Evolutionary conservation across 2,888 invertebrate species (phyloP), one percentile per base, ranked within the genome.

Genomic region (Trichopria drosophilae): DNA sequence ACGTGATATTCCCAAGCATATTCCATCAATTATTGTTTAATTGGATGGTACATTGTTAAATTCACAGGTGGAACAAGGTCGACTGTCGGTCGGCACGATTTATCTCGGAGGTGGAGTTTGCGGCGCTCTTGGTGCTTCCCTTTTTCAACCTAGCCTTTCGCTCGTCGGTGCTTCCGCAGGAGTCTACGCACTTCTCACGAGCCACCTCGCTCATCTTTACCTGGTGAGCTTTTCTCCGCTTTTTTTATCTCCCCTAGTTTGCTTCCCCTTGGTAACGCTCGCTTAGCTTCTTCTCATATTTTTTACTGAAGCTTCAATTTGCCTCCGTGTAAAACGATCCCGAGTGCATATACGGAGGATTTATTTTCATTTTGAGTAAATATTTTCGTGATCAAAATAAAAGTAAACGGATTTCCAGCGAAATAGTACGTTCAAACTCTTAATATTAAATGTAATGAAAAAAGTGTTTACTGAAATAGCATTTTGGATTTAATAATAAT

Each of bases 131-230:
- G 88, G 87, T 34, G 87, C 88, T 1, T 85, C 86, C 19, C 83
- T 86, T 47, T 79, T 89, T 66, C 87, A 89, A 72, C 88, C 88
- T 19, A 78, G 79, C 53, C 84, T 88, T 52, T 83, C 84, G 65
- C 82, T 95, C 61, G 86, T 92, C 37, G 95, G 95, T 15, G 90
- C 93, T 26, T 93, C 93, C 0, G 93, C 91, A 1, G 94, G 93
- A 6, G 91, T 93, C 46, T 95, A 93, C 75, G 89, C 92, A 18
- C 78, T 95, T 59, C 81, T 94, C 54, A 87, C 90, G 41, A 90
- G 93, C 55, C 91, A 94, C 73, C 78, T 93, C 47, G 85, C 93
- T 40, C 90, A 94, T 76, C 84, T 93, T 58, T 79, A 87, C 67
- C 78, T 91, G 78, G 85, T 85, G 75, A 75, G 73, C 67, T 42